Evolutionary conservation across 2,888 invertebrate genomes (phyloP).

Genomic region (Drosophila meridionalis): DNA sequence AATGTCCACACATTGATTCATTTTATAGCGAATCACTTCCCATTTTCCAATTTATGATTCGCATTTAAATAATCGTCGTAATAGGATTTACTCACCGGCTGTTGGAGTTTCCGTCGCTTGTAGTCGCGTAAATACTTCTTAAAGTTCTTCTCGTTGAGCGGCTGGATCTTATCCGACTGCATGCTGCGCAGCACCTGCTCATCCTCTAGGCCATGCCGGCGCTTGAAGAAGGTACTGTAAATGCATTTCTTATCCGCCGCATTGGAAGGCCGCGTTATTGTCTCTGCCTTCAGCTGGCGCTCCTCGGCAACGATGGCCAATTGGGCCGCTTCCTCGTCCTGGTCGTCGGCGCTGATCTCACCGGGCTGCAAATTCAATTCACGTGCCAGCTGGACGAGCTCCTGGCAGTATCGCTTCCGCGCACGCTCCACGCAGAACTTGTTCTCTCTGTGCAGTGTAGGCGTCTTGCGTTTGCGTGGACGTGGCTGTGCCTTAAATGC

Average conservation of each 20-base stretch:
- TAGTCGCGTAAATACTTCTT: constrained; percentile 90
- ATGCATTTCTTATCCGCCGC: constrained; percentile 80
- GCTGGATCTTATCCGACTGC: constrained; percentile 64
- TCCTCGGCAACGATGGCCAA: constrained; percentile 36
- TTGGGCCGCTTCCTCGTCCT: constrained; percentile 43
- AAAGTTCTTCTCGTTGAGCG: constrained; percentile 77
- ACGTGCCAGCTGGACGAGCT: constrained; percentile 89
- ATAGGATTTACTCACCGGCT: constrained; percentile 86
- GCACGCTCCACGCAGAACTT: constrained; percentile 87
- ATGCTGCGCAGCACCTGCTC: constrained; percentile 71
- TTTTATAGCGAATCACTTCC: too few relatives aligned
- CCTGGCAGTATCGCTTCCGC: constrained; percentile 86
- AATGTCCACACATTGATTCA: too few relatives aligned
- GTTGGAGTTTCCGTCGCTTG: constrained; percentile 89
- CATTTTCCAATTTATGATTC: not conserved
- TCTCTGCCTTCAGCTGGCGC: constrained; percentile 33
- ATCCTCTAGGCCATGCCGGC: constrained; percentile 67
- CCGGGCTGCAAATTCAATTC: constrained; percentile 88
- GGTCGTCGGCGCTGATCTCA: constrained; percentile 88
- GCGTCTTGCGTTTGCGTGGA: constrained; percentile 59
- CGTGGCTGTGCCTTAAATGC: constrained; percentile 38
- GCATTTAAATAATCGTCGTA: not conserved
- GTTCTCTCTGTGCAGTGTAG: constrained; percentile 83
- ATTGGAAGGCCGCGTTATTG: constrained; percentile 51
- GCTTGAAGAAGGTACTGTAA: constrained; percentile 80